phyloP scores from a whole-genome alignment of 2,113 vertebrate species.

The Gavia stellata region DNA sequence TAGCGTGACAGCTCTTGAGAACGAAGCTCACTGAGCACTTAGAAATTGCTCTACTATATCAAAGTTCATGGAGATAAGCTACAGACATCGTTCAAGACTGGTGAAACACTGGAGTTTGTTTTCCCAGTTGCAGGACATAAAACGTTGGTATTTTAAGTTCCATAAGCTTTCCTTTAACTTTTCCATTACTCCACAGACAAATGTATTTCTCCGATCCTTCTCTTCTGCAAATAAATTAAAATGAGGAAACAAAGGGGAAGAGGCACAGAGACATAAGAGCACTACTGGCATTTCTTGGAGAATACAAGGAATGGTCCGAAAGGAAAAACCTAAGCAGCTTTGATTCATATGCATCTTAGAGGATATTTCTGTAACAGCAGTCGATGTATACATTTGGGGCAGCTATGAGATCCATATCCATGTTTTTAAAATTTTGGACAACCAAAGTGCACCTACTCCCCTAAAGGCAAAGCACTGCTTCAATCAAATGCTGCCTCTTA shows the following conservation, averaged over 20 bases:
- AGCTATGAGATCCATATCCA: neutral
- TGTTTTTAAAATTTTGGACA: neutral
- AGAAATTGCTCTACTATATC: neutral
- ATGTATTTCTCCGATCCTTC: neutral
- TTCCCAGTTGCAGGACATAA: neutral
- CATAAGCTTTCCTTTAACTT: neutral
- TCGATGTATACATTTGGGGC: neutral
- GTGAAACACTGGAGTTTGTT: neutral
- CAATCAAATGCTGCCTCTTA: neutral
- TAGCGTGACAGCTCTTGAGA: neutral
- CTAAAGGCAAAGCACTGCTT: neutral
- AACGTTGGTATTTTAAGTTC: neutral
- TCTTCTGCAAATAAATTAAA: neutral
- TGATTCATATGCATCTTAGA: neutral
- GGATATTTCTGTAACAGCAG: neutral
- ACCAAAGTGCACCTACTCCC: neutral
- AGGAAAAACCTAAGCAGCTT: neutral
- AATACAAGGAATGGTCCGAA: neutral
- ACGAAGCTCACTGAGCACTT: neutral
- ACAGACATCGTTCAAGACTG: neutral
- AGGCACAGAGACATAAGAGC: neutral
- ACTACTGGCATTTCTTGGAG: neutral
- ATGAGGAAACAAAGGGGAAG: neutral
- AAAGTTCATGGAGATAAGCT: neutral
- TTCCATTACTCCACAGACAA: neutral